Evolutionary conservation across 2,888 invertebrate species (phyloP), one percentile per base, ranked within the genome.

Genomic region (Stenodera caucasica): DNA sequence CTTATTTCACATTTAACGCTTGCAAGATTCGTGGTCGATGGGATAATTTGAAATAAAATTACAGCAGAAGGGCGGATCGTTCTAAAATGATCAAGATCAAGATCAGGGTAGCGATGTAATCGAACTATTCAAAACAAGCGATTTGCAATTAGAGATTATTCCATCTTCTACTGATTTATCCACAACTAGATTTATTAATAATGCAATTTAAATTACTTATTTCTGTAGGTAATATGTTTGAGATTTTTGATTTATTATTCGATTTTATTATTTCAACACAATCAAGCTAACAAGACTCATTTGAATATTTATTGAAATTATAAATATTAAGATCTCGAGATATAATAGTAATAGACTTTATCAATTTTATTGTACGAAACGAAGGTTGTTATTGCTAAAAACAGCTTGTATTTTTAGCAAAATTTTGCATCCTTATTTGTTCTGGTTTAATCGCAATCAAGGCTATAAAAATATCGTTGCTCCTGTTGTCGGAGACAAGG

Each of bases 1-100:
- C 75, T 74, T 71, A 76, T 77, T 76, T 70, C 74, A 40, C 76
- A 77, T 76, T 79, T 78, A 77, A 77, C 76, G 72, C 75, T 74
- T 75, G 68, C 70, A 69, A 73, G 72, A 73, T 74, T 74, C n/a
- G n/a, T 40, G 37, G 37, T 40, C 9, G 15, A 18, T 40, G 18
- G 40, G 11, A 40, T 11, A 11, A 18, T 40, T 40, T 21, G 18
- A 26, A 26, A 26, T 5, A 26, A 26, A 26, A 26, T 26, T 26
- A 26, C 26, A 26, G 5, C 3, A 40, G 2, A 9, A 18, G 18
- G 40, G 40, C 18, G 40, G 40, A 11, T 21, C 37, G 5, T 37
- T 15, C 15, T 14, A 35, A 35, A 18, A 18, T 40, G 18, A 11
- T 18, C 4, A 40, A 40, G 11, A 18, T 21, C 21, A 18, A 11